Base-by-base conservation (phyloP, 2,797 vertebrate species). In the Hyperoplus lanceolatus region DNA sequence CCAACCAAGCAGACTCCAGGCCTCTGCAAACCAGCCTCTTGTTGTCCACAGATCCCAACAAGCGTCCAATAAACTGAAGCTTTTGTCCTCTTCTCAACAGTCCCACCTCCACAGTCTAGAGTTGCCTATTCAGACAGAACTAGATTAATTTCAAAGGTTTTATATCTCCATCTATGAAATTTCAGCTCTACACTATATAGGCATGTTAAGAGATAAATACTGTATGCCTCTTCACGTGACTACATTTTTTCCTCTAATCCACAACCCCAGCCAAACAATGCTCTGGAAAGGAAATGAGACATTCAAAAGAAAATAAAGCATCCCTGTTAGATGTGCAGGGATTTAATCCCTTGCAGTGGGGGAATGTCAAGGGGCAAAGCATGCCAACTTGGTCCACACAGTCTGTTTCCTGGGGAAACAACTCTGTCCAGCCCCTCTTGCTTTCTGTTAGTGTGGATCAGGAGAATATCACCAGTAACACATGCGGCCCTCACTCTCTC, bases 61-160 rank as follows among this genome's bases (percentile, higher is more conserved):
- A 65, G 69, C 61, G 68, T 88, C 84, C 86, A 89, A 73, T 72
- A 82, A 69, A 59, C 74, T 75, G 60, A 73, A 57, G 66, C 79
- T 72, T 73, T 71, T 68, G 65, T 73, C 48, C 53, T 50, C 65
- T 70, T 74, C 51, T 48, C 39, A 73, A 36, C 67, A 48, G 16
- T 63, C 48, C 36, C 29, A 10, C 29, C 48, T 70, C 80, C 16
- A 29, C 45, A 42, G 81, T 80, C 80, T 80, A 77, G 80, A 68
- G 46, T 29, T 89, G 75, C 57, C 79, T 80, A 72, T 88, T 83
- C 66, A 65, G 80, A 90, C 88, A 83, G 65, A 68, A 36, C 15
- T 85, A 82, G 75, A 84, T 88, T 85, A 21, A 69, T 74, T 85
- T 83, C 41, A 66, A 87, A 77, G 83, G 83, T 83, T 87, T 77